These are phyloP conservation scores for Nephrotoma appendiculata DNA, from an alignment of 2,888 invertebrate genomes.

Conservation along the genomic window DNA sequence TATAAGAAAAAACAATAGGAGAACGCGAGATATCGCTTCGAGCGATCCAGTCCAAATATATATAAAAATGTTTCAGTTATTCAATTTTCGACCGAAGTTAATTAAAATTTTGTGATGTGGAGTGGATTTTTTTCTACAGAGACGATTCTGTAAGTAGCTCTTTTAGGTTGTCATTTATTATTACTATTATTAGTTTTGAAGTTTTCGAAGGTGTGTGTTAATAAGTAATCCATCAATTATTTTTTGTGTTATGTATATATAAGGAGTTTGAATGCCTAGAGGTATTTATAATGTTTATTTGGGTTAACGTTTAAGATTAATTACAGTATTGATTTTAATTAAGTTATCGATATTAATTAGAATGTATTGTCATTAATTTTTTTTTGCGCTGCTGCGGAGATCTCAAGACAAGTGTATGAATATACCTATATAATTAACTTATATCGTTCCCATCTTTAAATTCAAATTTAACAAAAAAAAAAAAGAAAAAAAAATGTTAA, in stretches of 20 bases:
- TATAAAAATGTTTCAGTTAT: not conserved
- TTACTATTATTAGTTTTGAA: not conserved
- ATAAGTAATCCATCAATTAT: not conserved
- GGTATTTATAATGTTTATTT: not conserved
- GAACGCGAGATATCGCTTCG: not conserved
- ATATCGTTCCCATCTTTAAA: not conserved
- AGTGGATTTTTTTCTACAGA: not conserved
- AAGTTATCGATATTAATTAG: not conserved
- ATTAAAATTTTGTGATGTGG: not conserved
- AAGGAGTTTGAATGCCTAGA: not conserved
- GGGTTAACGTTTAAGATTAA: not conserved
- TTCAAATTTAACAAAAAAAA: not conserved
- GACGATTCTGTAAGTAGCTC: not conserved
- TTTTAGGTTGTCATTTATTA: not conserved
- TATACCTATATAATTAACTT: not conserved
- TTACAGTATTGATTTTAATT: not conserved
- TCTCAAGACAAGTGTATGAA: not conserved
- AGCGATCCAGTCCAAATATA: not conserved
- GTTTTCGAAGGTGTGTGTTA: not conserved
- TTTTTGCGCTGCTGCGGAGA: not conserved
- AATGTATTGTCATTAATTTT: not conserved
- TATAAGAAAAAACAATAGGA: not conserved
- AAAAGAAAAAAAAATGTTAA: not conserved
- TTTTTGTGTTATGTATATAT: not conserved
- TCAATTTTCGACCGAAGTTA: not conserved